Conservation (phyloP, 2,888 invertebrate genomes). For the Apodemia mormo region DNA sequence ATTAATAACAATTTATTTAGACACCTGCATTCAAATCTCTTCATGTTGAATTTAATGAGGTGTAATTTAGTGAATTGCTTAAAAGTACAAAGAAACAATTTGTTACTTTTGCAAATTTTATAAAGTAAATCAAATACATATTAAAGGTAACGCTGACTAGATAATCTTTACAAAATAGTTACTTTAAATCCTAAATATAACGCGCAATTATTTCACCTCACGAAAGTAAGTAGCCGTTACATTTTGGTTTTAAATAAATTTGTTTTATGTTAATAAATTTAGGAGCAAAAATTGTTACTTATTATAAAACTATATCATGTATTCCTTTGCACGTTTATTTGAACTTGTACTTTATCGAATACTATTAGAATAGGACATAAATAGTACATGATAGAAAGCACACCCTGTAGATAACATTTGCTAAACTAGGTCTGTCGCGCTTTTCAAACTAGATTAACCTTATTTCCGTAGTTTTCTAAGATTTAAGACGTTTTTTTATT, state of each 20-base stretch:
- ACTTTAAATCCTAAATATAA: conserved; percentile 68
- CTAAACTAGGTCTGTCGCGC: conserved; percentile 58
- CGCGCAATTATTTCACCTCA: conserved; percentile 58
- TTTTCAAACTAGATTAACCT: conserved; percentile 61
- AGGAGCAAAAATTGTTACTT: conserved; percentile 71
- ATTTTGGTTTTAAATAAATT: conserved; percentile 56
- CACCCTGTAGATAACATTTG: conserved; percentile 60
- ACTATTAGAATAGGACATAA: conserved; percentile 57
- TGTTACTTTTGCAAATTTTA: conserved; percentile 89
- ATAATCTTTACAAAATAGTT: conserved; percentile 75
- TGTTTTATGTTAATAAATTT: conserved; percentile 67
- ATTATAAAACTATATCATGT: conserved; percentile 64
- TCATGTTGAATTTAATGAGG: conserved; percentile 74
- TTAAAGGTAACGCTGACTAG: conserved; percentile 68
- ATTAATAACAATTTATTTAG: conserved; percentile 78
- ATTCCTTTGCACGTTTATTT: conserved; percentile 57
- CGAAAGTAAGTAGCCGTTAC: conserved; percentile 51
- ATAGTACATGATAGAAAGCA: conserved; percentile 57
- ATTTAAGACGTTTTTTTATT: conserved; percentile 61
- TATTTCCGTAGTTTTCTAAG: conserved; percentile 68
- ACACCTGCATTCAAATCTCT: conserved; percentile 67
- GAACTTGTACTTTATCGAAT: conserved; percentile 54
- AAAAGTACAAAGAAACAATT: conserved; percentile 86
- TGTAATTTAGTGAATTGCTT: conserved; percentile 85
- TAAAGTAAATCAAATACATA: conserved; percentile 79